Evolutionary conservation across 2,797 vertebrate species (phyloP).

Genomic region (Manis javanica): DNA sequence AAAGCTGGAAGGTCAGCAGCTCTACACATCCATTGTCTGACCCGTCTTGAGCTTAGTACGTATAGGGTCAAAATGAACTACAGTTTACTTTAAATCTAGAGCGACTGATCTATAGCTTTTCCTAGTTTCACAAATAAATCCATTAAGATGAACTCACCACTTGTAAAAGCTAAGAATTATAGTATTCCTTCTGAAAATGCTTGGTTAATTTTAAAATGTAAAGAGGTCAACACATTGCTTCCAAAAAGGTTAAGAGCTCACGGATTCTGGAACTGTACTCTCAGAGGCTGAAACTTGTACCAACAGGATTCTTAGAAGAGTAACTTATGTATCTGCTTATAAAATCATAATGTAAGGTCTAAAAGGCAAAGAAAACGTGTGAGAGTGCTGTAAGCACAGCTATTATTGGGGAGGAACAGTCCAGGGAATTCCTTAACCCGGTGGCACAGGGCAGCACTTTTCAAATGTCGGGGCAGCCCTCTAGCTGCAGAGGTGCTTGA

Average conservation of each 20-base stretch:
- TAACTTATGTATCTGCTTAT: neutral
- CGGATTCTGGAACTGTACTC: slow-evolving; percentile 22
- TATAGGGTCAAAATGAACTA: slow-evolving; percentile 61
- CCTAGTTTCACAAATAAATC: slow-evolving; percentile 81
- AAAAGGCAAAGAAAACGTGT: neutral
- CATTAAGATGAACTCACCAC: slow-evolving; percentile 71
- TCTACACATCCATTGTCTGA: slow-evolving; percentile 62
- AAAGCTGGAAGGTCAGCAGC: slow-evolving; percentile 77
- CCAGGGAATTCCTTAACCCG: neutral
- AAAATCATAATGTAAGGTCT: slow-evolving; percentile 47
- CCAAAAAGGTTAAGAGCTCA: slow-evolving; percentile 46
- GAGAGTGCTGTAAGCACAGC: neutral
- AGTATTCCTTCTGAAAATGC: slow-evolving; percentile 77
- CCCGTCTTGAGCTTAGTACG: slow-evolving; percentile 62
- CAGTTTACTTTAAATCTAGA: slow-evolving; percentile 77
- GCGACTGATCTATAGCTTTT: slow-evolving; percentile 83
- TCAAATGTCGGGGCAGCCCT: neutral
- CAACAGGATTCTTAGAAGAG: neutral
- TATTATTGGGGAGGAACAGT: neutral
- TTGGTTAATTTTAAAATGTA: slow-evolving; percentile 80
- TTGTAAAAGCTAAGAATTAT: slow-evolving; percentile 65
- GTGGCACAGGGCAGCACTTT: too few relatives aligned
- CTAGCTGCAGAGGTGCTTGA: neutral
- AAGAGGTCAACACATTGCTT: slow-evolving; percentile 53
- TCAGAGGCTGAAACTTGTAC: neutral